Conservation (phyloP, 2,888 invertebrate species). For the Hydraecia micacea region DNA sequence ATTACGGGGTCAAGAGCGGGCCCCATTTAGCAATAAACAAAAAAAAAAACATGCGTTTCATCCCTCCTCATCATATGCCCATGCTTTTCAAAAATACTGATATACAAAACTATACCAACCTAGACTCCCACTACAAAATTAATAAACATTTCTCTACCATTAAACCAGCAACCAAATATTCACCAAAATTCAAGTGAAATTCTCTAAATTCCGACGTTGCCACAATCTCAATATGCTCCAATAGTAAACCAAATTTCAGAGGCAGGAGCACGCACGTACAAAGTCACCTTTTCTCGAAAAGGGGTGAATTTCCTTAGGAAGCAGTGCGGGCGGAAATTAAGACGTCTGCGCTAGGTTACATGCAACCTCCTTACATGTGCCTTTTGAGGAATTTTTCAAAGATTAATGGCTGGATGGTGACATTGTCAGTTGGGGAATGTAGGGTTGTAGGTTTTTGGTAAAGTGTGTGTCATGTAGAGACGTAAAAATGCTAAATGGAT, state of each 20-base stretch:
- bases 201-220: constrained; percentile 37
- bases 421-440: constrained; percentile 10
- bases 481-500: neutral
- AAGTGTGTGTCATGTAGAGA: neutral
- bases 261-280: constrained; percentile 50
- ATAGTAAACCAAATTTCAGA: constrained; percentile 59
- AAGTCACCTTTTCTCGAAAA: constrained; percentile 58
- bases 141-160: constrained; percentile 33
- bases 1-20: no score
- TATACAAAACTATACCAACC: neutral
- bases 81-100: neutral
- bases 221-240: constrained; percentile 40
- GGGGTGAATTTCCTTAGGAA: constrained; percentile 67
- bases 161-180: constrained; percentile 36
- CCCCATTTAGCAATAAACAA: no score
- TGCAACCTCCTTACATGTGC: constrained; percentile 30
- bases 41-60: neutral
- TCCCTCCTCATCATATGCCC: neutral
- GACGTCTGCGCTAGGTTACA: constrained; percentile 66
- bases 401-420: constrained; percentile 57
- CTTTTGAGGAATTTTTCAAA: constrained; percentile 45
- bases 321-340: constrained; percentile 70
- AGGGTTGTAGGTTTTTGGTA: neutral
- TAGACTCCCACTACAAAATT: constrained; percentile 29
- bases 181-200: constrained; percentile 47